Conservation (phyloP, 2,888 invertebrate genomes). For the Drosophila histrio region DNA sequence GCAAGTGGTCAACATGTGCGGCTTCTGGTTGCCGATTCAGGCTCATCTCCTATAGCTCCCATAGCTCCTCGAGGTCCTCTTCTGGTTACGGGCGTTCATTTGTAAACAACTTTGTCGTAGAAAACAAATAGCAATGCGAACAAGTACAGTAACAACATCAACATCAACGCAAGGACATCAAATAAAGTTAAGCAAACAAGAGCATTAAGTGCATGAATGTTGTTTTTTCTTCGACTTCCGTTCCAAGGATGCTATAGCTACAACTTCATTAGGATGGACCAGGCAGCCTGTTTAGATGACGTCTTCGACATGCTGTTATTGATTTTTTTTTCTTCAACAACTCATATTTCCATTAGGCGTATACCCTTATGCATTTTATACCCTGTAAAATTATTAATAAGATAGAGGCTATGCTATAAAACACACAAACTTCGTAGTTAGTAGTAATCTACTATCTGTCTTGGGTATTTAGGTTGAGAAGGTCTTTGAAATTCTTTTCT, state of each 20-base stretch:
- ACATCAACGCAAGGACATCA: conserved; percentile 56
- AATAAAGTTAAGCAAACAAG: conserved; percentile 70
- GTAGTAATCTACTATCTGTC: too few relatives aligned
- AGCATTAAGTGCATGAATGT: conserved; percentile 68
- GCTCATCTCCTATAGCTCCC: background rate
- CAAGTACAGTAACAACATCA: conserved; percentile 32
- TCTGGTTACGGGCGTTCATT: conserved; percentile 45
- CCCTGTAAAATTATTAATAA: background rate
- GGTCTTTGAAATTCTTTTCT: too few relatives aligned
- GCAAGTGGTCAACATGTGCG: conserved; percentile 50
- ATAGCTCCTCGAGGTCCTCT: conserved; percentile 18
- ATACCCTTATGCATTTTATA: background rate
- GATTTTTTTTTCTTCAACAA: conserved; percentile 45
- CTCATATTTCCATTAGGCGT: conserved; percentile 47
- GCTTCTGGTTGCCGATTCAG: conserved; percentile 13
- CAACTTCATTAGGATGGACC: conserved; percentile 63
- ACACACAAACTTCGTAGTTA: too few relatives aligned
- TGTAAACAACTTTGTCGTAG: conserved; percentile 57
- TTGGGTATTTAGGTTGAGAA: too few relatives aligned
- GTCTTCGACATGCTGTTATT: conserved; percentile 42
- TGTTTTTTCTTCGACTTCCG: conserved; percentile 17
- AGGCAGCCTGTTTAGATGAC: conserved; percentile 27
- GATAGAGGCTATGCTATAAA: background rate
- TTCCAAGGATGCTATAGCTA: conserved; percentile 6
- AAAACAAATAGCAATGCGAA: conserved; percentile 51